A percentile compares a stretch with the other conserved stretches of the same genome.
phyloP scores from a whole-genome alignment of 2,888 invertebrate species.

The Heterodera filipjevi region DNA sequence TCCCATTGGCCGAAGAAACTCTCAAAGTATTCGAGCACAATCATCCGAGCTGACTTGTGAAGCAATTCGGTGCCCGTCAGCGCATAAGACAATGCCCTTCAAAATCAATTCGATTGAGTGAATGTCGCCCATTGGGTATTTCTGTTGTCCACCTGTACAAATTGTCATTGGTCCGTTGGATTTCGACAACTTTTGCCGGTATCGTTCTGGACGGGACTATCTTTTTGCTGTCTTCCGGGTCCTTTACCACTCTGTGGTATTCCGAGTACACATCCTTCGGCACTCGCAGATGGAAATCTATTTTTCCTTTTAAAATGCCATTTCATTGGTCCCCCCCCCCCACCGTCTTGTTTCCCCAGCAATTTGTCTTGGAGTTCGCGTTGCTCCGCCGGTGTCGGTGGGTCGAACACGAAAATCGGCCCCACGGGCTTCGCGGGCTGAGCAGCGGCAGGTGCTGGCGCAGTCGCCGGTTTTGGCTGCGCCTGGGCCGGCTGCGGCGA shows the following conservation, averaged over 20 bases:
- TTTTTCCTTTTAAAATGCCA: neutral
- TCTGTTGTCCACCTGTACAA: neutral
- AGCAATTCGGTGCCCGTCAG: neutral
- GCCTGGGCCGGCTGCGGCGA: neutral
- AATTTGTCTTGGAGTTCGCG: neutral
- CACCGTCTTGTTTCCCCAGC: neutral
- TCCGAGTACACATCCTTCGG: neutral
- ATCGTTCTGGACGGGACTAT: neutral
- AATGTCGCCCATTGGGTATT: neutral
- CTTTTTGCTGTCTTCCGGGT: neutral
- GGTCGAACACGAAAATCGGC: neutral
- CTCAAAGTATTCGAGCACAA: neutral
- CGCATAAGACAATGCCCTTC: neutral
- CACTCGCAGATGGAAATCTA: neutral
- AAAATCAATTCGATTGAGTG: neutral
- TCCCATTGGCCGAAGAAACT: constrained; percentile 1
- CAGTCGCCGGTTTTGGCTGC: neutral
- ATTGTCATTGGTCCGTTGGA: neutral
- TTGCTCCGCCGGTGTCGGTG: neutral
- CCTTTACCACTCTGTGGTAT: neutral
- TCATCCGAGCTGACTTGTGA: neutral
- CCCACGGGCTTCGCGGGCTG: neutral
- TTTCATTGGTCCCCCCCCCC: neutral
- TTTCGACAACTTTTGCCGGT: neutral
- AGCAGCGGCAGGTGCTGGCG: neutral